Evolutionary conservation across 2,797 vertebrate species (phyloP).

Genomic region (Malacoraja senta): DNA sequence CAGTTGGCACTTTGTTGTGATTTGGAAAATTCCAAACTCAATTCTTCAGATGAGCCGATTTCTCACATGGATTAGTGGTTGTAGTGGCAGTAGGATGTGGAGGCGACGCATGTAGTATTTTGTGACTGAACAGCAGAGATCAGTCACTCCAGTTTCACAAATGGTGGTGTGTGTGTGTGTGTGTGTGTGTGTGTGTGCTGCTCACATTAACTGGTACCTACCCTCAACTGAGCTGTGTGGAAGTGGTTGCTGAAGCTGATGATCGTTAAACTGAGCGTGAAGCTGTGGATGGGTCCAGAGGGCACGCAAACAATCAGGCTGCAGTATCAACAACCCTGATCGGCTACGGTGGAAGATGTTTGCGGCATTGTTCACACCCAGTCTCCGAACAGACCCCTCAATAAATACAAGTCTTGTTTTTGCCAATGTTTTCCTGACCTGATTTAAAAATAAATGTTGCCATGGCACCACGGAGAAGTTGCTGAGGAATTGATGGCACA

Average conservation of each 20-base stretch:
- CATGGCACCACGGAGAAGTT: background rate
- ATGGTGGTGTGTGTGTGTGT: no score
- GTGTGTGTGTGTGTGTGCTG: no score
- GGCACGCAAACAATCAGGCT: background rate
- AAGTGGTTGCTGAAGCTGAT: background rate
- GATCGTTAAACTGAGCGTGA: background rate
- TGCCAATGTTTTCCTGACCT: background rate
- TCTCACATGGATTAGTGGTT: background rate
- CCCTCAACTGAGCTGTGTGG: background rate
- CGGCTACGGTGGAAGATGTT: background rate
- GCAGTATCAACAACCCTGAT: background rate
- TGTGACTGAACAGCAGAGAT: background rate
- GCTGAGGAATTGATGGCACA: background rate
- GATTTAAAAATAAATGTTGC: conserved; percentile 27
- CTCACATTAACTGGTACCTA: background rate
- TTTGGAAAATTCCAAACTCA: background rate
- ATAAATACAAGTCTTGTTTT: background rate
- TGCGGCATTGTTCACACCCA: background rate
- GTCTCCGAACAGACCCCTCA: background rate
- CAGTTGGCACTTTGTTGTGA: background rate
- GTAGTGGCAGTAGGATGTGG: background rate
- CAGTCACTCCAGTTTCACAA: no score
- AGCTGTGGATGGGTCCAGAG: background rate
- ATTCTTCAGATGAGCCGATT: background rate
- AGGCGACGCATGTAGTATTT: no score